Percentiles rank a stretch among this genome's conserved stretches.
Evolutionary conservation across 2,113 vertebrate genomes (phyloP).

Genomic region (Hiodon tergisus): DNA sequence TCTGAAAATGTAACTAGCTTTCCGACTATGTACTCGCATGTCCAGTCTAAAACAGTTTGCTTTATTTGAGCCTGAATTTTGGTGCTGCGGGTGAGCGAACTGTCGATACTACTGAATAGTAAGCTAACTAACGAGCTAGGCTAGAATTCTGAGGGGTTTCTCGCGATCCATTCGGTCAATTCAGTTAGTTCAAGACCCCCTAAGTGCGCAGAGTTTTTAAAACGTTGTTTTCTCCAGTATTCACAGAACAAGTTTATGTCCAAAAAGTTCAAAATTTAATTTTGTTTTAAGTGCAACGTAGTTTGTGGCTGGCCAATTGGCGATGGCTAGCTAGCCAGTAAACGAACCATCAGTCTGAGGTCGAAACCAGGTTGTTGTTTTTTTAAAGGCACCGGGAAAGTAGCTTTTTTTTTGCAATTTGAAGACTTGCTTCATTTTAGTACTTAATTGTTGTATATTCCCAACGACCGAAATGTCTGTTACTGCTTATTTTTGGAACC

Average conservation of each 20-base stretch:
- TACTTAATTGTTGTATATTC: neutral
- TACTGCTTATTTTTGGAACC: slow-evolving; percentile 4
- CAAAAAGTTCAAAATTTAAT: slow-evolving; percentile 7
- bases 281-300: slow-evolving; percentile 47
- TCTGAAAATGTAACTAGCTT: neutral
- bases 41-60: neutral
- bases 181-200: neutral
- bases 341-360: neutral
- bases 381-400: slow-evolving; percentile 31
- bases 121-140: slow-evolving; percentile 14
- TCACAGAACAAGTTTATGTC: neutral
- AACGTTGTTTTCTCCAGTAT: neutral
- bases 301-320: slow-evolving; percentile 41
- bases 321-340: slow-evolving; percentile 32
- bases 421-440: neutral
- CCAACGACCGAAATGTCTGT: neutral
- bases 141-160: neutral
- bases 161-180: slow-evolving; percentile 7
- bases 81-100: neutral
- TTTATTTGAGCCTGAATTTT: neutral
- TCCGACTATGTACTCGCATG: neutral
- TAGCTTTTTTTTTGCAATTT: slow-evolving; percentile 2
- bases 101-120: slow-evolving; percentile 1
- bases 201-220: neutral
- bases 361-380: slow-evolving; percentile 56